A percentile compares a stretch with the other conserved stretches of the same genome.
These are phyloP conservation scores for Volucella bombylans DNA, from an alignment of 2,888 invertebrate species.

Conservation along the genomic window DNA sequence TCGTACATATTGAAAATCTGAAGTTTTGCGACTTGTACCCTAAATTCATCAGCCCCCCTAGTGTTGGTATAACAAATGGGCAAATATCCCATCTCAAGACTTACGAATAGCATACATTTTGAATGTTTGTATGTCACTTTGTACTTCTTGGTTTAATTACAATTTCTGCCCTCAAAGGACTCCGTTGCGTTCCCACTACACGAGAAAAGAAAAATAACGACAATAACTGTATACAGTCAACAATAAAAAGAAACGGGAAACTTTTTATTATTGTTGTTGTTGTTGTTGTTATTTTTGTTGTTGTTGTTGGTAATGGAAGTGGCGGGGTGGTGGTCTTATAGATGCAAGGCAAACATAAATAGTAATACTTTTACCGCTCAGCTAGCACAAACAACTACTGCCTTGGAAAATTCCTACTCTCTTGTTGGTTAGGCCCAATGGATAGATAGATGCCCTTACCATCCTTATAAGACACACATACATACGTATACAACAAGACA, in stretches of 20 bases:
- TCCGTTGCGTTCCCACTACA: slow-evolving; percentile 40
- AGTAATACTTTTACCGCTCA: slow-evolving; percentile 60
- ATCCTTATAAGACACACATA: neutral
- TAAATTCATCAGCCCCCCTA: neutral
- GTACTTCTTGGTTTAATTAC: slow-evolving; percentile 55
- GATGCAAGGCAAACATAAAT: slow-evolving; percentile 53
- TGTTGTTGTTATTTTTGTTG: neutral
- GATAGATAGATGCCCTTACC: neutral
- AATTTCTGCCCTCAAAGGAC: slow-evolving; percentile 61
- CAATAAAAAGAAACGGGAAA: slow-evolving; percentile 47
- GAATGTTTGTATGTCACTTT: neutral
- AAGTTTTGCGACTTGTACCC: slow-evolving; percentile 12
- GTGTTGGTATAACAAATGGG: slow-evolving; percentile 12
- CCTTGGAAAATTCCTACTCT: slow-evolving; percentile 42
- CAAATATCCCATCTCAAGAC: neutral
- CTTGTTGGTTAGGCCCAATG: slow-evolving; percentile 37
- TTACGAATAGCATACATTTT: neutral
- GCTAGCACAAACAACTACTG: slow-evolving; percentile 48
- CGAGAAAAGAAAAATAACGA: slow-evolving; percentile 25
- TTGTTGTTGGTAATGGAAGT: too few species aligned
- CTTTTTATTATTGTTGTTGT: slow-evolving; percentile 57
- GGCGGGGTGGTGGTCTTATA: too few species aligned
- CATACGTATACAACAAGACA: slow-evolving; percentile 14
- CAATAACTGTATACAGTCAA: slow-evolving; percentile 15
- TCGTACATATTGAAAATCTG: slow-evolving; percentile 50